Conservation (phyloP, 2,113 vertebrate genomes). For the Nothobranchius kuhntae region DNA sequence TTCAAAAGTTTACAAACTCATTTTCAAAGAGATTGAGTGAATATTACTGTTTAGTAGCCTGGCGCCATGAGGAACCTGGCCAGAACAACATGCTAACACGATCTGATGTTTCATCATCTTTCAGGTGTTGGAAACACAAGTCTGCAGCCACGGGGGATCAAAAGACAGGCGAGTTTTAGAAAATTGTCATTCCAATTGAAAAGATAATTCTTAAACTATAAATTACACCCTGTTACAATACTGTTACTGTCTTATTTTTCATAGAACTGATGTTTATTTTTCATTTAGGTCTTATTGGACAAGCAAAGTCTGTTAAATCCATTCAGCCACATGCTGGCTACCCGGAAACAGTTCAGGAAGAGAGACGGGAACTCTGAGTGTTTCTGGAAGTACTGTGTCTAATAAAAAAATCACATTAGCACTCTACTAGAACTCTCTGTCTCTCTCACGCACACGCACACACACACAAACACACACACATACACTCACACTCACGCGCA, state of each 20-base stretch:
- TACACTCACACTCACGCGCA: too few relatives aligned
- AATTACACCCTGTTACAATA: background rate
- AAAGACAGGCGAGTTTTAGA: constrained; percentile 66
- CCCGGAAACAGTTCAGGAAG: constrained; percentile 76
- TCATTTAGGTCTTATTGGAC: constrained; percentile 72
- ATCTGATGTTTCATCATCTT: background rate
- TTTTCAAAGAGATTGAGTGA: background rate
- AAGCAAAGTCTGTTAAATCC: constrained; percentile 68
- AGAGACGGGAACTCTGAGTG: constrained; percentile 74
- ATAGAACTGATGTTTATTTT: background rate
- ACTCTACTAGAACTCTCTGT: too few relatives aligned
- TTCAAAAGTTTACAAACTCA: too few relatives aligned
- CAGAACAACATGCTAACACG: too few relatives aligned
- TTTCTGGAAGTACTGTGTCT: constrained; percentile 84
- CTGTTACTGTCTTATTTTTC: too few relatives aligned
- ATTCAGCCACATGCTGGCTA: constrained; percentile 58
- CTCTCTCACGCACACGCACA: constrained; percentile 5
- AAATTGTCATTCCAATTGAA: background rate
- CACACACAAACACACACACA: constrained; percentile 6
- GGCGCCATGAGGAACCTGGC: too few relatives aligned
- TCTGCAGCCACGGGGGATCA: constrained; percentile 63
- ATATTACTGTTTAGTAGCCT: background rate
- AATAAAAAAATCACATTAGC: constrained; percentile 22
- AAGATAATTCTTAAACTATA: too few relatives aligned
- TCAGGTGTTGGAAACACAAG: constrained; percentile 64